Conservation (phyloP, 2,113 vertebrate genomes). For the Nyctereutes procyonoides region DNA sequence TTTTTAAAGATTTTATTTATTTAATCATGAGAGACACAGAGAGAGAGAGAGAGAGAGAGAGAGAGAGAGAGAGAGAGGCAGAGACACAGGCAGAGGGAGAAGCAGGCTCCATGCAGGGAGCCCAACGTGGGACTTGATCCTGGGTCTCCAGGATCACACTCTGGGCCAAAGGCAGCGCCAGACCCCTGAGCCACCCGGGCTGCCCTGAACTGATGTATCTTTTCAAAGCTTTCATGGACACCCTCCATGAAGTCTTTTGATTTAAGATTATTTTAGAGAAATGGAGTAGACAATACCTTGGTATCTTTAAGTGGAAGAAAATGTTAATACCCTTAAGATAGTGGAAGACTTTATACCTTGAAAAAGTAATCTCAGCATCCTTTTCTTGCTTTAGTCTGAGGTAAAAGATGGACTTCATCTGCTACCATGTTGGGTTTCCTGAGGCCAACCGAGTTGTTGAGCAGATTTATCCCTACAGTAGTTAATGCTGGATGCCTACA, state of each 20-base stretch:
- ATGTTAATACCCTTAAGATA: not conserved
- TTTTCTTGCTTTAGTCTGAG: not conserved
- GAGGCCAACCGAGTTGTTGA: not conserved
- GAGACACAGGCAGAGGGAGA: no score
- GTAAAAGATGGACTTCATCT: not conserved
- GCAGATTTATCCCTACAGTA: constrained; percentile 44
- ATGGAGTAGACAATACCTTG: not conserved
- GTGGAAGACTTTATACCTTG: not conserved
- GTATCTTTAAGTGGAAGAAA: not conserved
- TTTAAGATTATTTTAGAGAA: constrained; percentile 37
- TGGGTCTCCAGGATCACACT: no score
- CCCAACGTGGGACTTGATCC: no score
- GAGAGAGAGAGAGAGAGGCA: no score
- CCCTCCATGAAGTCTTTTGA: not conserved
- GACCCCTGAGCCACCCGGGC: no score
- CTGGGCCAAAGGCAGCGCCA: no score
- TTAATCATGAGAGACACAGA: no score
- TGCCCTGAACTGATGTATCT: not conserved
- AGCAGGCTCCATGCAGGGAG: no score
- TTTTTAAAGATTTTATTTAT: no score
- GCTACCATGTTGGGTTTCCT: constrained; percentile 23
- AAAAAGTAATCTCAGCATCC: not conserved
- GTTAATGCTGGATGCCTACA: not conserved
- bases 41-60: no score
- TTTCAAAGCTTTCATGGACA: not conserved